These are phyloP conservation scores for Tiliacea aurago DNA, from an alignment of 2,888 invertebrate genomes.

Conservation along the genomic window DNA sequence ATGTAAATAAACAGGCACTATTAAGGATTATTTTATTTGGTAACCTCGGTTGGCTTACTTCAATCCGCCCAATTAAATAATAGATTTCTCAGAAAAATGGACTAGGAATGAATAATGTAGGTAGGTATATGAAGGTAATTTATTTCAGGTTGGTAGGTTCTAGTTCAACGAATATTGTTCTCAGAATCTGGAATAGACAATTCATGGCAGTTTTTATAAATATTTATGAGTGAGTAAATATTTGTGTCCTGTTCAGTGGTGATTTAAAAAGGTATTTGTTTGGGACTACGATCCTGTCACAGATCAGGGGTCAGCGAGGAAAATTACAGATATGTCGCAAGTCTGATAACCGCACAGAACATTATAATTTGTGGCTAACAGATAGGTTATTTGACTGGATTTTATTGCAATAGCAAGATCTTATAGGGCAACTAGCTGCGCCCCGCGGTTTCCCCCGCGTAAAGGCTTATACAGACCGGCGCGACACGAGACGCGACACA, in stretches of 20 bases:
- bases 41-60: background rate
- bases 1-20: background rate
- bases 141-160: background rate
- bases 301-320: conserved; percentile 11
- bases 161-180: conserved; percentile 32
- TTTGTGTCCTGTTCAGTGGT: conserved; percentile 36
- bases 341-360: no score
- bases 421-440: background rate
- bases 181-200: conserved; percentile 15
- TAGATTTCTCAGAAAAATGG: conserved; percentile 1
- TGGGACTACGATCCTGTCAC: conserved; percentile 15
- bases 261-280: conserved; percentile 42
- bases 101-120: background rate
- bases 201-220: conserved; percentile 28
- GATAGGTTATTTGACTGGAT: background rate
- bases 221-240: conserved; percentile 41
- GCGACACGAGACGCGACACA: no score
- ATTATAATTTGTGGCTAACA: background rate
- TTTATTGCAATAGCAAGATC: background rate
- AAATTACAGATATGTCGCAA: background rate
- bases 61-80: background rate
- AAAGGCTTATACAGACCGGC: no score
- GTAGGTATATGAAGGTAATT: background rate
- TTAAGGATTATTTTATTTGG: background rate
- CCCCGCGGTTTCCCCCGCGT: no score